Base-by-base conservation (phyloP, 2,888 invertebrate species). In the Drosophila nr. perissopoda region DNA sequence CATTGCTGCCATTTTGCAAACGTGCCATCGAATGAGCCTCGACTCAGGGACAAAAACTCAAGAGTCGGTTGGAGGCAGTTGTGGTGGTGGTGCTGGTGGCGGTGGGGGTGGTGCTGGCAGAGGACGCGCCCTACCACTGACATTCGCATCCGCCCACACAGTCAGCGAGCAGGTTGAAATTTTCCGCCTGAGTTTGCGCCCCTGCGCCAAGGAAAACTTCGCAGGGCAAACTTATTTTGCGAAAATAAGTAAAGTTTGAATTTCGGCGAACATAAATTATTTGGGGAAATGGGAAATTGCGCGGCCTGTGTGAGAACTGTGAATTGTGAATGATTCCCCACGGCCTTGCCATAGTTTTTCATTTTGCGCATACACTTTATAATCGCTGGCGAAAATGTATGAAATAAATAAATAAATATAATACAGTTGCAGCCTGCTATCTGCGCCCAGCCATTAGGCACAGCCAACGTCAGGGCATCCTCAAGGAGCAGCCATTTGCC, bases 1-100 rank as follows among this genome's bases (percentile, higher is more conserved):
- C 92, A 92, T 90, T 77, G 79, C 77, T 31, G 90, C 91, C 92
- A 92, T 92, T 91, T 92, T 92, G 90, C 87, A 91, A 92, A 92
- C 92, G 92, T 92, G 92, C 91, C 89, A 89, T 84, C 82, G 84
- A 90, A 91, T 91, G 84, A 89, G 84, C 60, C 79, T 78, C 69
- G 68, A 64, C 60, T 61, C 62, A 42, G 54, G 59, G 49, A n/a
- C 60, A 60, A 57, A n/a, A 34, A 29, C 38, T 38, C 27, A 38
- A 51, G 57, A 49, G 53, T 3, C 33, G 42, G 51, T 29, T 1
- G 21, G 36, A 4, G 21, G 38, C 27, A 33, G 33, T 6, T 34
- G 1, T 40, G 2, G 8, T 10, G 38, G 2, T 34, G 8, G 11
- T 16, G n/a, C 13, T n/a, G 25, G 1, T 33, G 29, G 42, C 3